Evolutionary conservation across 2,888 invertebrate genomes (phyloP), one percentile per base, ranked within the genome.

Genomic region (Nowickia ferox): DNA sequence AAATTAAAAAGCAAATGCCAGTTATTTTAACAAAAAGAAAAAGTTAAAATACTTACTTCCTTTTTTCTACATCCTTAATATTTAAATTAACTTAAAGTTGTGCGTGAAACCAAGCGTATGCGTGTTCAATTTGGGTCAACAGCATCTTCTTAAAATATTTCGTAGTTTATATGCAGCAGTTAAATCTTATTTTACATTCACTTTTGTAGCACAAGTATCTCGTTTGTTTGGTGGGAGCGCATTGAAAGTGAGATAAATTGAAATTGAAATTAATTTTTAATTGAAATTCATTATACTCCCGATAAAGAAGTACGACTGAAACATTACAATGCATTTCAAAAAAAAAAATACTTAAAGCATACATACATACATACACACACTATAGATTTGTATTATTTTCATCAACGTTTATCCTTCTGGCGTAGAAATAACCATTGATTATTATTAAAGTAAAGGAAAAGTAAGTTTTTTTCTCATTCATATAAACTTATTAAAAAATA

Each of bases 211-310:
- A 61, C 5, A 44, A 71, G 44, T 6, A 30, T 30, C 46, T 42
- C 44, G n/a, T 65, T 72, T 72, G 40, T 30, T 11, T 65, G 61
- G 9, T 9, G 11, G 6, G 42, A 30, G 5, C 44, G 46, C 59
- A 66, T 72, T 65, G 15, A 57, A 65, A 30, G 65, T 19, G 59
- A 44, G 53, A 44, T 15, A 38, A 61, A 61, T 30, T 5, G 17
- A 61, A 81, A 68, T 81, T 74, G 30, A 78, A 84, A 79, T 84
- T 57, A 79, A 65, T 79, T 84, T 79, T 84, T 84, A 79, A 84
- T 84, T 84, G 79, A 84, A 84, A 75, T 71, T 74, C 84, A 84
- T 84, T 84, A 69, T 63, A 22, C 65, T 65, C 48, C 17, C 30
- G 48, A 71, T 63, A 68, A 81, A 68, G 10, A 74, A 51, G 1